These are phyloP conservation scores for Macropus fuliginosus DNA, from an alignment of 2,797 vertebrate genomes.

Conservation along the genomic window DNA sequence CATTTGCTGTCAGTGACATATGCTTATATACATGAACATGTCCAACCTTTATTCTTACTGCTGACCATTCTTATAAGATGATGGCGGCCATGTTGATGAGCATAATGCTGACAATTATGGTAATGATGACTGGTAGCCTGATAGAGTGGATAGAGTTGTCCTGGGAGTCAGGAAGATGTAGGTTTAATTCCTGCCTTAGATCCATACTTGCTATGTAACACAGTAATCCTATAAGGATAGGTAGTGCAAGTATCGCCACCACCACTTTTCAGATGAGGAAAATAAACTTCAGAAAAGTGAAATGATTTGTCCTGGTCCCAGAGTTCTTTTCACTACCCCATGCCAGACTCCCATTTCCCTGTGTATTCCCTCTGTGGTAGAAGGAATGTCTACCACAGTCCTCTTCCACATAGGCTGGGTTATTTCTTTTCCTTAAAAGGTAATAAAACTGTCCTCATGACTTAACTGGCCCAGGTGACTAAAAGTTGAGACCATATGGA, in stretches of 20 bases:
- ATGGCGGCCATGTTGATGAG: background rate
- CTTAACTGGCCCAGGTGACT: background rate
- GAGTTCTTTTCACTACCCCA: background rate
- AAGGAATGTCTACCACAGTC: background rate
- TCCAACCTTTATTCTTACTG: background rate
- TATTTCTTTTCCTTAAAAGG: background rate
- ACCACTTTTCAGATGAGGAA: background rate
- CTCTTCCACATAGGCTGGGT: background rate
- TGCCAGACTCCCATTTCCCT: background rate
- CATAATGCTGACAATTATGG: no score
- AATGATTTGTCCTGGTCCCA: background rate
- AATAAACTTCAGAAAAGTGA: background rate
- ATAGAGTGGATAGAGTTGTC: background rate
- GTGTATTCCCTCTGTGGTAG: background rate
- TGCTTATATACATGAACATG: background rate
- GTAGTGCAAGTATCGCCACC: background rate
- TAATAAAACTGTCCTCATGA: background rate
- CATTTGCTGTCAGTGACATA: background rate
- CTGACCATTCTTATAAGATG: background rate
- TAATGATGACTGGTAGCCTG: background rate
- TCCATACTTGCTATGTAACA: background rate
- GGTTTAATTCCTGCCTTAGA: background rate
- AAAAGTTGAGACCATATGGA: background rate
- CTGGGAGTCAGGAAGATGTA: background rate
- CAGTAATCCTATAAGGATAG: background rate